Evolutionary conservation across 23 tunicate genomes (phyloP).

Genomic region (Trididemnum clinides): DNA sequence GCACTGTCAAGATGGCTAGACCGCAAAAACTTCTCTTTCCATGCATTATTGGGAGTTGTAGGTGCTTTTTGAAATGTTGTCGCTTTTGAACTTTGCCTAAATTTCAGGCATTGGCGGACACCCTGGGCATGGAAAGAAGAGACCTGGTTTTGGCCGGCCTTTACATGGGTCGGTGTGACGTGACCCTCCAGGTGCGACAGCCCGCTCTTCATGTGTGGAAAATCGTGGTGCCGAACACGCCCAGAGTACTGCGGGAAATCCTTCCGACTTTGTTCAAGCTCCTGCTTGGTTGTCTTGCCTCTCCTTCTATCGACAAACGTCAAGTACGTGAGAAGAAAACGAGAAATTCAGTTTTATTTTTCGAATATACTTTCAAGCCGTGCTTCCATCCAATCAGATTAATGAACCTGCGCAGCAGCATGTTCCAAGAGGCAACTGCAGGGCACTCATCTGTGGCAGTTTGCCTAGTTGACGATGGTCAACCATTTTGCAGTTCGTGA

Average conservation of each 20-base stretch:
- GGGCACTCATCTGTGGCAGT: too few species aligned
- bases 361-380: neutral
- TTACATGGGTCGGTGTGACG: constrained; percentile 94
- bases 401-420: too few species aligned
- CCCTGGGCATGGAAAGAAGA: constrained; percentile 75
- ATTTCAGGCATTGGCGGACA: constrained; percentile 68
- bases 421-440: too few species aligned
- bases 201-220: constrained; percentile 97
- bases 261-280: constrained; percentile 84
- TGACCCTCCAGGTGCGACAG: constrained; percentile 81
- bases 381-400: too few species aligned
- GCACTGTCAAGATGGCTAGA: too few species aligned
- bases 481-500: too few species aligned
- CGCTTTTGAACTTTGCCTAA: too few species aligned
- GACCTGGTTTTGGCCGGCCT: constrained; percentile 86
- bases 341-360: neutral
- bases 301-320: constrained; percentile 73
- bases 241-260: constrained; percentile 87
- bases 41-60: neutral
- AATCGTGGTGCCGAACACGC: constrained; percentile 95
- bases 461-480: too few species aligned
- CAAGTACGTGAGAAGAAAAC: constrained; percentile 73
- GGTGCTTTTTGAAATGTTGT: too few species aligned
- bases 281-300: constrained; percentile 77
- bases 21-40: too few species aligned